These are phyloP conservation scores for Myathropa florea DNA, from an alignment of 2,888 invertebrate genomes.

Conservation along the genomic window DNA sequence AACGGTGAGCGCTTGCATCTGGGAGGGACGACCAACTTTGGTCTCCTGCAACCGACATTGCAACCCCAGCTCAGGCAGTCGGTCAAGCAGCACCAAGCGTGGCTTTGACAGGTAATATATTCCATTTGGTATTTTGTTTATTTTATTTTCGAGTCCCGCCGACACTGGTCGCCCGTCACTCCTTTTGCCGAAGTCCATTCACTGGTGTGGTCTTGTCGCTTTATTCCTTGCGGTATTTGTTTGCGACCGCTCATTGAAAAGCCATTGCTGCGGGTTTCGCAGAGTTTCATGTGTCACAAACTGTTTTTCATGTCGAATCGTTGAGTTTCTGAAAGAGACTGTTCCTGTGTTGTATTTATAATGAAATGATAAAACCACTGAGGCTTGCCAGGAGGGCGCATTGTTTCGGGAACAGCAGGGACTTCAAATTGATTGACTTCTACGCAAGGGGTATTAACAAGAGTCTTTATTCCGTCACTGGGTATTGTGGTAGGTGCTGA, in stretches of 20 bases:
- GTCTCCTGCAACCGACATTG: neutral
- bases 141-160: neutral
- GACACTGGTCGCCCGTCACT: neutral
- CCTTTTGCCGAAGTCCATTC: neutral
- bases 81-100: neutral
- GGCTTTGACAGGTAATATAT: conserved; percentile 32
- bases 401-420: too few relatives aligned
- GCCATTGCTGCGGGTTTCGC: neutral
- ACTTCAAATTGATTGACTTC: too few relatives aligned
- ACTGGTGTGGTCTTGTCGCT: neutral
- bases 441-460: too few relatives aligned
- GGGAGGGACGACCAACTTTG: conserved; percentile 16
- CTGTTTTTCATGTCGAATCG: too few relatives aligned
- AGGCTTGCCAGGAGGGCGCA: too few relatives aligned
- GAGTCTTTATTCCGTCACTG: too few relatives aligned
- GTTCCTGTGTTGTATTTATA: too few relatives aligned
- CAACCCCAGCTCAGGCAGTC: neutral
- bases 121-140: conserved; percentile 1
- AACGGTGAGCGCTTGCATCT: neutral
- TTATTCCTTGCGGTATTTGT: neutral
- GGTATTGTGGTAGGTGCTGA: too few relatives aligned
- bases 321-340: too few relatives aligned
- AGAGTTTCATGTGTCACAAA: neutral
- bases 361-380: too few relatives aligned
- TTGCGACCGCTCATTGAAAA: neutral